Evolutionary conservation across 2,888 invertebrate genomes (phyloP).

Genomic region (Elysia crispata): DNA sequence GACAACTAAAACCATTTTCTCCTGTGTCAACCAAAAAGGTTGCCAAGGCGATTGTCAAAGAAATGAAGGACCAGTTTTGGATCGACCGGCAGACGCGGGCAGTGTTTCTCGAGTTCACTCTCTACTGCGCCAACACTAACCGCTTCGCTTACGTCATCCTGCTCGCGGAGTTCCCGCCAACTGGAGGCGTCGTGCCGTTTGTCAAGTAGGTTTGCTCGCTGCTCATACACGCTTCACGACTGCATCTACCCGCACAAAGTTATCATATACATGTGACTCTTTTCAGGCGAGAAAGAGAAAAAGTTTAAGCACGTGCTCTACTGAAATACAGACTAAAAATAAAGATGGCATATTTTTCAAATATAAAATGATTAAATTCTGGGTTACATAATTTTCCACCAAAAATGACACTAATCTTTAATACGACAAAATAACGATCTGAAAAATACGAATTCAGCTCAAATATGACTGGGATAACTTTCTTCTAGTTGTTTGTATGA

Average conservation of each 20-base stretch:
- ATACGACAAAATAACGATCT: too few relatives aligned
- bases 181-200: constrained; percentile 53
- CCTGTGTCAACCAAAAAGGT: too few relatives aligned
- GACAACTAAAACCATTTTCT: background rate
- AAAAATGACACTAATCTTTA: too few relatives aligned
- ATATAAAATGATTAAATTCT: too few relatives aligned
- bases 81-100: constrained; percentile 68
- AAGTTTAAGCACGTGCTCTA: constrained; percentile 29
- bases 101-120: constrained; percentile 71
- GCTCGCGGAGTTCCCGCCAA: constrained; percentile 65
- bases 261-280: background rate
- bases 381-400: too few relatives aligned
- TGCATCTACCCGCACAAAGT: too few relatives aligned
- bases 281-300: constrained; percentile 47
- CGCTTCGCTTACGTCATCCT: constrained; percentile 63
- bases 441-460: too few relatives aligned
- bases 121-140: constrained; percentile 69
- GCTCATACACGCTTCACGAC: background rate
- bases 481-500: too few relatives aligned
- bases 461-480: too few relatives aligned
- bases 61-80: constrained; percentile 61
- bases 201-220: background rate
- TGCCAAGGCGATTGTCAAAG: constrained; percentile 44
- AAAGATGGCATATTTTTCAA: too few relatives aligned
- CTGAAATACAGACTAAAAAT: too few relatives aligned